These are phyloP conservation scores for Cyanocitta stelleri DNA, from an alignment of 2,113 vertebrate species.

Conservation along the genomic window DNA sequence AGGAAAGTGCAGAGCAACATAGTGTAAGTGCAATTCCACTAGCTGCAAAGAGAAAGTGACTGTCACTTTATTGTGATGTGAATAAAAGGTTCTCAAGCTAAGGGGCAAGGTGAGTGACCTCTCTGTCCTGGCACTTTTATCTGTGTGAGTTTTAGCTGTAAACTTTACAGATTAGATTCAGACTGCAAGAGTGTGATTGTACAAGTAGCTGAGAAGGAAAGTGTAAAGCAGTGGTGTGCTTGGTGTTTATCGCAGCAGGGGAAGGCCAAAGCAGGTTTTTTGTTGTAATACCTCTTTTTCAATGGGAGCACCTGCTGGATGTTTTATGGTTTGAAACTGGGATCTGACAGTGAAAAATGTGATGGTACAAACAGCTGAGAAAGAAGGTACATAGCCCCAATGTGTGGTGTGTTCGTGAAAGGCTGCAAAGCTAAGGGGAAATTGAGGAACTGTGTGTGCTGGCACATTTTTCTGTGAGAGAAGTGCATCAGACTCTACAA, in stretches of 20 bases:
- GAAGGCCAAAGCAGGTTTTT: not conserved
- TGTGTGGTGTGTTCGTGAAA: not conserved
- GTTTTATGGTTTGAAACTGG: not conserved
- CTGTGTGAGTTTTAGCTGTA: not conserved
- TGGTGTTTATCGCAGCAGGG: not conserved
- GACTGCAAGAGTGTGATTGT: not conserved
- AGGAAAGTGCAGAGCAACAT: not conserved
- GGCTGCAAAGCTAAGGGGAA: not conserved
- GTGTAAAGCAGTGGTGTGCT: not conserved
- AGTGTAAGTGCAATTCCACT: not conserved
- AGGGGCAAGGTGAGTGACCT: not conserved
- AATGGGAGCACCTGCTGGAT: not conserved
- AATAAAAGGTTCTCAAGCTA: not conserved
- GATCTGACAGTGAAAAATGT: not conserved
- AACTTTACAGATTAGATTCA: not conserved
- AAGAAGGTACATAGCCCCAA: not conserved
- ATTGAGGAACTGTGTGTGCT: not conserved
- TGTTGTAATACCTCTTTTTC: not conserved
- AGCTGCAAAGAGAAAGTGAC: not conserved
- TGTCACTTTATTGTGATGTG: not conserved
- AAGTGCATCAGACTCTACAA: not conserved
- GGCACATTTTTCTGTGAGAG: not conserved
- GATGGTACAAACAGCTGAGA: not conserved
- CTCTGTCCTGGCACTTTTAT: not conserved
- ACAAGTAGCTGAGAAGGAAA: not conserved